Conservation (phyloP, 2,113 vertebrate genomes). For the Sphyrna mokarran region DNA sequence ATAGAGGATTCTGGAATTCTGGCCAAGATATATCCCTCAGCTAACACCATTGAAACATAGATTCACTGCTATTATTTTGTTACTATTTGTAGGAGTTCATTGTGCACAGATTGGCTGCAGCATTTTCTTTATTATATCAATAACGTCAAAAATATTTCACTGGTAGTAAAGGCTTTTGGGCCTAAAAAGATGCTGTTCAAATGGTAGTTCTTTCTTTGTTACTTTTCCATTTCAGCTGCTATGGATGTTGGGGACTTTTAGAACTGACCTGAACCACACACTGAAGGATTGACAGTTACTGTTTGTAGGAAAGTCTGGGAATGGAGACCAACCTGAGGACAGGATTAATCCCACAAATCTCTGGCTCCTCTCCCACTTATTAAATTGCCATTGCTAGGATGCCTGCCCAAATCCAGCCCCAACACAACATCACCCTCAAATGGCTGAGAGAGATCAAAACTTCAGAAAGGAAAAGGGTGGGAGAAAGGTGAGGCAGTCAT, state of each 20-base stretch:
- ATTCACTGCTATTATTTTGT: not conserved
- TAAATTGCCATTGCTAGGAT: too few species aligned
- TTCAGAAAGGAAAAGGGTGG: not conserved
- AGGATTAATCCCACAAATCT: too few species aligned
- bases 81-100: not conserved
- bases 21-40: not conserved
- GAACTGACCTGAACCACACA: too few species aligned
- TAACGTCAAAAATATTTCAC: not conserved
- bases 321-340: too few species aligned
- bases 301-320: too few species aligned
- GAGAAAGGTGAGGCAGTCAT: not conserved
- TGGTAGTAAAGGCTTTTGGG: not conserved
- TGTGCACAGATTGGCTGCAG: not conserved
- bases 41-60: too few species aligned
- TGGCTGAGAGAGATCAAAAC: not conserved
- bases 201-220: not conserved
- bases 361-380: too few species aligned
- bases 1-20: too few species aligned
- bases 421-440: too few species aligned
- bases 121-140: not conserved
- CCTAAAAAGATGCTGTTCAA: not conserved
- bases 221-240: not conserved
- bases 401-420: too few species aligned
- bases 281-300: too few species aligned
- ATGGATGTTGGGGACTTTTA: too few species aligned